A percentile compares a stretch with the other conserved stretches of the same genome.
Conservation (phyloP, 2,888 invertebrate species). For the Allophyes oxyacanthae region DNA sequence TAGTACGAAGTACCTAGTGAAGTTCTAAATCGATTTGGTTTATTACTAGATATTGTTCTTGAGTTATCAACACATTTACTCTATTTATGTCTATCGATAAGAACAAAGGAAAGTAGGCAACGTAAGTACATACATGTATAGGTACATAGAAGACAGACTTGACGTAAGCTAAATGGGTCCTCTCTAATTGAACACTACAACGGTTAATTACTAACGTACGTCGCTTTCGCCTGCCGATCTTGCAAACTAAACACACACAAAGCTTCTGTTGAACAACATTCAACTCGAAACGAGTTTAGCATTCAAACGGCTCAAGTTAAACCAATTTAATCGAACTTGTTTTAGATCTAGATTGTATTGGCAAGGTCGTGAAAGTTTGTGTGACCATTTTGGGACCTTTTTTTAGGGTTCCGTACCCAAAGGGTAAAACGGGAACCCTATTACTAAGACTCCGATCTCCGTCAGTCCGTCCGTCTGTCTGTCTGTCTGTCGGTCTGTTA, state of each 20-base stretch:
- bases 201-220: slow-evolving; percentile 67
- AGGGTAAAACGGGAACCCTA: too few species aligned
- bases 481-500: too few species aligned
- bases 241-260: slow-evolving; percentile 72
- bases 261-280: slow-evolving; percentile 71
- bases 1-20: too few species aligned
- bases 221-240: slow-evolving; percentile 64
- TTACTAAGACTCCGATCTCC: too few species aligned
- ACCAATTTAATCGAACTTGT: slow-evolving; percentile 68
- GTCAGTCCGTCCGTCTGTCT: too few species aligned
- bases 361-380: slow-evolving; percentile 51
- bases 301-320: slow-evolving; percentile 71
- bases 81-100: too few species aligned
- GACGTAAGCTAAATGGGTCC: slow-evolving; percentile 55
- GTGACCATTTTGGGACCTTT: slow-evolving; percentile 29
- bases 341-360: slow-evolving; percentile 63
- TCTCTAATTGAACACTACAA: slow-evolving; percentile 68
- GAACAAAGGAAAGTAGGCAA: background rate
- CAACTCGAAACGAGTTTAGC: slow-evolving; percentile 69
- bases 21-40: too few species aligned
- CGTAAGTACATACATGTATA: background rate
- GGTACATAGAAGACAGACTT: slow-evolving; percentile 21
- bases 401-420: slow-evolving; percentile 4
- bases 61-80: too few species aligned
- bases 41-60: too few species aligned